phyloP scores from a whole-genome alignment of 37 sponge, comb jelly and placozoan genomes.

The Cliona cf. orientalis region DNA sequence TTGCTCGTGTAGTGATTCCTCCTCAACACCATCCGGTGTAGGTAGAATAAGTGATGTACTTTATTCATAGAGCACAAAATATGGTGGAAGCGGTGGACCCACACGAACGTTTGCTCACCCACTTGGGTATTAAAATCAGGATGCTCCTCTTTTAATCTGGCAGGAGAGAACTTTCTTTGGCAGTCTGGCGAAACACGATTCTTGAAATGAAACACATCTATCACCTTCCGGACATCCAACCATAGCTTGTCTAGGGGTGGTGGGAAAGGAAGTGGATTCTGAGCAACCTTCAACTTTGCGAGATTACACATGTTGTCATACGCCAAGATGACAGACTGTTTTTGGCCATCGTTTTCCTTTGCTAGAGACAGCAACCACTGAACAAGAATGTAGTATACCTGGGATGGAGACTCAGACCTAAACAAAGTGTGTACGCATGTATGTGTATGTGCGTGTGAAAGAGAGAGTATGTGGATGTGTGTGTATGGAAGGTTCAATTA shows the following conservation, averaged over 20 bases:
- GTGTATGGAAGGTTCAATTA: too few relatives aligned
- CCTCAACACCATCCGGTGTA: slow-evolving; percentile 50
- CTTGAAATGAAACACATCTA: slow-evolving; percentile 40
- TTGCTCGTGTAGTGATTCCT: slow-evolving; percentile 45
- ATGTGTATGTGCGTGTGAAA: neutral
- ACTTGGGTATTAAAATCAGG: slow-evolving; percentile 56
- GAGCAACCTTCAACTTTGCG: slow-evolving; percentile 28
- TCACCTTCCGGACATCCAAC: slow-evolving; percentile 31
- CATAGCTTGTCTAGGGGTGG: slow-evolving; percentile 36
- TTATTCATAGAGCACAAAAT: slow-evolving; percentile 65
- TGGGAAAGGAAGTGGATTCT: slow-evolving; percentile 31
- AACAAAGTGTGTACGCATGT: neutral
- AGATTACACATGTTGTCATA: slow-evolving; percentile 66
- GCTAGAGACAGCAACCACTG: slow-evolving; percentile 40
- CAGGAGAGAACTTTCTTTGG: slow-evolving; percentile 29
- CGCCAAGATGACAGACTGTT: slow-evolving; percentile 9
- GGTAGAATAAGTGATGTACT: slow-evolving; percentile 47
- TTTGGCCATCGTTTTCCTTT: neutral
- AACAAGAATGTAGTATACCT: slow-evolving; percentile 29
- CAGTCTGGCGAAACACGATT: slow-evolving; percentile 32
- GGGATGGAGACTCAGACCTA: slow-evolving; percentile 51
- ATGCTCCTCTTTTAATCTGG: slow-evolving; percentile 14
- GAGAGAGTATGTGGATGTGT: slow-evolving; percentile 1
- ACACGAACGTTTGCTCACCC: slow-evolving; percentile 57
- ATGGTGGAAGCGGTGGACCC: slow-evolving; percentile 29